Conservation (phyloP, 2,113 vertebrate species). For the Limnothrissa miodon region DNA sequence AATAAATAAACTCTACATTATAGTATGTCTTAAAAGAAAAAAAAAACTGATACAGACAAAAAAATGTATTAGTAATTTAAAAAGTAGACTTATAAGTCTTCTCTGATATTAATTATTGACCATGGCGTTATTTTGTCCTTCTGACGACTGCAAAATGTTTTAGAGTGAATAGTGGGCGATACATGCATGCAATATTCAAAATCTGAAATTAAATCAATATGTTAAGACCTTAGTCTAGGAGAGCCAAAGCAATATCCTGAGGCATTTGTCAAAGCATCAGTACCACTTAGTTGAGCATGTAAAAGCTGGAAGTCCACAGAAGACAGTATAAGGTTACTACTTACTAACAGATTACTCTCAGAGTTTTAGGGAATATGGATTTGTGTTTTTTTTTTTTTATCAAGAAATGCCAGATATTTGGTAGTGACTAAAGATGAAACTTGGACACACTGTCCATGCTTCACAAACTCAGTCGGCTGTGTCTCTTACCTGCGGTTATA, state of each 20-base stretch:
- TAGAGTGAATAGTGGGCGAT: not conserved
- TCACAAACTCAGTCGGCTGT: not conserved
- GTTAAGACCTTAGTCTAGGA: not conserved
- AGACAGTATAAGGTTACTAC: too few relatives aligned
- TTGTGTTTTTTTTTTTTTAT: too few relatives aligned
- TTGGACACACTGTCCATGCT: not conserved
- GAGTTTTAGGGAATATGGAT: too few relatives aligned
- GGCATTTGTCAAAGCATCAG: not conserved
- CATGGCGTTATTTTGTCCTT: not conserved
- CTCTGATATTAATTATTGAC: not conserved
- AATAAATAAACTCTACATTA: too few relatives aligned
- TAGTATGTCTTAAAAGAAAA: too few relatives aligned
- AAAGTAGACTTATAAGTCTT: not conserved
- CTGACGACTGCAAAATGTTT: not conserved
- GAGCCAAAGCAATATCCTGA: not conserved
- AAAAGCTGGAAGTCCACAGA: not conserved
- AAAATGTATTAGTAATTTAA: not conserved
- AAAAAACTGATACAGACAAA: too few relatives aligned
- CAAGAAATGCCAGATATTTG: not conserved
- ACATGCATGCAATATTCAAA: not conserved
- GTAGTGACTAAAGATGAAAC: not conserved
- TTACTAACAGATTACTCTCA: too few relatives aligned
- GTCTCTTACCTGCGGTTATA: constrained; percentile 63
- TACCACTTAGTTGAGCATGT: not conserved
- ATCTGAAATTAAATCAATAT: not conserved